Evolutionary conservation across 2,113 vertebrate species (phyloP), one percentile per base, ranked within the genome.

Genomic region (Antigone vipio): DNA sequence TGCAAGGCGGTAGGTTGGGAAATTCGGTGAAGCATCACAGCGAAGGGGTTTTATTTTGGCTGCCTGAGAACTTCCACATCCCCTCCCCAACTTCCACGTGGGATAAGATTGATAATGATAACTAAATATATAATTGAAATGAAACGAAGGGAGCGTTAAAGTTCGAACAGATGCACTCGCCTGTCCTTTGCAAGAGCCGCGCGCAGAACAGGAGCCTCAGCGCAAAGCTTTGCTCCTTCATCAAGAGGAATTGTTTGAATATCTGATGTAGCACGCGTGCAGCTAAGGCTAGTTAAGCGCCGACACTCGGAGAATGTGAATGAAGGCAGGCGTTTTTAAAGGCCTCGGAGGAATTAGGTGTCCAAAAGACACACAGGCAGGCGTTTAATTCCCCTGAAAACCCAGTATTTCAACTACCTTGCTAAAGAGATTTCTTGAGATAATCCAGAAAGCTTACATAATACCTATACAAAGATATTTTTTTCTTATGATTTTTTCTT

Each of bases 401-500:
- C 9, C 60, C 47, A 4, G 10, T 63, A 69, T 92, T 93, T 88
- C 88, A 75, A 42, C 72, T 52, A 52, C 58, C 69, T 81, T 44
- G 47, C 88, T 89, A 79, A 75, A 94, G 47, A 94, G 75, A 94
- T 94, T 63, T 75, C 85, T 78, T 84, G 12, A 78, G 73, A 93
- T 92, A 93, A 94, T 81, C 72, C 88, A 75, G 42, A 86, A 80
- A 84, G 63, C 92, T 63, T 62, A 77, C 38, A 71, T 73, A 79
- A 86, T 81, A 80, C 58, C 72, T 5, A 38, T 4, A 75, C 64
- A 81, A 92, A 92, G 83, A 40, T 38, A 35, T 59, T 69, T 68
- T 52, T 71, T 47, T 55, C 21, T 17, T 49, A 32, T 26, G 26
- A 16, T 44, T 44, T 44, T 14, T 14, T 14, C 3, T 6, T 6